Evolutionary conservation across 2,888 invertebrate genomes (phyloP).

Genomic region (Eupithecia pulchellata): DNA sequence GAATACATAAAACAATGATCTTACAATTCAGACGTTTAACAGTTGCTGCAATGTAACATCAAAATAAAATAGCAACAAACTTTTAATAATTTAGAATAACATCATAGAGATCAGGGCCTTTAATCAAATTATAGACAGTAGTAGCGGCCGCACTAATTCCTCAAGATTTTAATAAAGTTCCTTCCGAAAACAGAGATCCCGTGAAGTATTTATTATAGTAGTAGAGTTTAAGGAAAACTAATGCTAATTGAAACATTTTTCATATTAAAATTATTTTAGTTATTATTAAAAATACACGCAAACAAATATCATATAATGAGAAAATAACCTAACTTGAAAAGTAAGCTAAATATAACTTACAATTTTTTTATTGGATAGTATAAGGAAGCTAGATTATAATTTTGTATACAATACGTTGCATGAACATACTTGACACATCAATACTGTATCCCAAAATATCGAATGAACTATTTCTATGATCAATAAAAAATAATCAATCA

Average conservation of each 20-base stretch:
- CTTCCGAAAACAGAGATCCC: too few species aligned
- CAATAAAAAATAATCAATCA: slow-evolving; percentile 44
- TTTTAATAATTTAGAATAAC: background rate
- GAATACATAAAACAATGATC: background rate
- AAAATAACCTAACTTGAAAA: background rate
- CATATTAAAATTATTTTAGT: background rate
- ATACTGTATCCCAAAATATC: background rate
- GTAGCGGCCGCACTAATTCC: background rate
- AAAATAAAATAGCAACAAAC: background rate
- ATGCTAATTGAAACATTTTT: background rate
- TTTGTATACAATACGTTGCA: background rate
- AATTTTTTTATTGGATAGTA: background rate
- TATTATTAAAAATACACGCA: background rate
- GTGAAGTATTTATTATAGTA: too few species aligned
- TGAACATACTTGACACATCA: background rate
- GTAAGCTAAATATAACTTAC: background rate
- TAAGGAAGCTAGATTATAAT: too few species aligned
- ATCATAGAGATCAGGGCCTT: background rate
- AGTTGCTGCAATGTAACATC: background rate
- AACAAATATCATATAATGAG: background rate
- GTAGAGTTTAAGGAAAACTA: background rate
- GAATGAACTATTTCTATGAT: background rate
- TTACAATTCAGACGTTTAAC: background rate
- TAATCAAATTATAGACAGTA: background rate
- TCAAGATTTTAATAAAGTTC: too few species aligned